phyloP scores from a whole-genome alignment of 2,113 vertebrate genomes.

The Vireo altiloquus region DNA sequence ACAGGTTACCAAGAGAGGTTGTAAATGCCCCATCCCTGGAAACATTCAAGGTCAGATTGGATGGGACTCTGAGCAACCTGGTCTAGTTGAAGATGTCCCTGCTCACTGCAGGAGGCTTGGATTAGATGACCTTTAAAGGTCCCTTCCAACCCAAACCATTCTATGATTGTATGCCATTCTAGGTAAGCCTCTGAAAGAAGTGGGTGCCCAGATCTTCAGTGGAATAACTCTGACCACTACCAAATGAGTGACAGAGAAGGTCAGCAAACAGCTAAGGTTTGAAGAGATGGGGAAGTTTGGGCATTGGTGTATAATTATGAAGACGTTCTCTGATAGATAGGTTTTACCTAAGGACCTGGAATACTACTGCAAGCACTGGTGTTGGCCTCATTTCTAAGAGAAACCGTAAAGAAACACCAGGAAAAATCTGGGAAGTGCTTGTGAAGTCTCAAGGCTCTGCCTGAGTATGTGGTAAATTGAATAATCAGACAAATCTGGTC shows the following conservation, averaged over 20 bases:
- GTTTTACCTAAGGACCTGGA: not conserved
- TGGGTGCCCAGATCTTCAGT: not conserved
- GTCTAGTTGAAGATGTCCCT: not conserved
- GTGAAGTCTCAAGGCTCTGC: not conserved
- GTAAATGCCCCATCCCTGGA: not conserved
- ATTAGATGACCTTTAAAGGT: not conserved
- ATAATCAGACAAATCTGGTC: not conserved
- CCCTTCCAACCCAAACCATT: not conserved
- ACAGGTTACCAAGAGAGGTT: not conserved
- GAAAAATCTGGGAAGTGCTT: not conserved
- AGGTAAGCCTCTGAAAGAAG: not conserved
- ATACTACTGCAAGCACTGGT: not conserved
- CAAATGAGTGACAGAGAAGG: not conserved
- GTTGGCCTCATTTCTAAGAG: not conserved
- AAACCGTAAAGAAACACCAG: not conserved
- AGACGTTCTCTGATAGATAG: not conserved
- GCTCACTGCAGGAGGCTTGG: not conserved
- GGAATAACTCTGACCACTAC: not conserved
- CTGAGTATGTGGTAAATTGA: not conserved
- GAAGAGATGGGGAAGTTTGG: not conserved
- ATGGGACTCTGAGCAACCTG: not conserved
- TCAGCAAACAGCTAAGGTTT: not conserved
- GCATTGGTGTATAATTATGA: not conserved
- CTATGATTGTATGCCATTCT: not conserved
- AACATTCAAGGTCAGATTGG: not conserved